Conservation (phyloP, 2,113 vertebrate genomes). For the Brevimyrus niger region DNA sequence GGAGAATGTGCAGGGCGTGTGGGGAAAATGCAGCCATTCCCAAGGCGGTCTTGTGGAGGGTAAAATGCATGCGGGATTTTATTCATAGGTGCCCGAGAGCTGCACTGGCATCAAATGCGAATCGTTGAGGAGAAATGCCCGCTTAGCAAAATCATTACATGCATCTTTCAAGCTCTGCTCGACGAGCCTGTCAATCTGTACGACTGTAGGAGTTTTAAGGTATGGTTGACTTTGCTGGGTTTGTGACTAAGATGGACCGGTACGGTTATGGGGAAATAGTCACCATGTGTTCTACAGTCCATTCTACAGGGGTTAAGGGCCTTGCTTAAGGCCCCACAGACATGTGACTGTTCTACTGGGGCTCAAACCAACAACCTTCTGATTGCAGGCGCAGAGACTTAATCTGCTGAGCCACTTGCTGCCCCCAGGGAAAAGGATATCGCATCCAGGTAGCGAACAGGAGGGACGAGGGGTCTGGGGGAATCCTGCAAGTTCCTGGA, state of each 20-base stretch:
- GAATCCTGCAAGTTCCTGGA: neutral
- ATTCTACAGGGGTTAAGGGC: no score
- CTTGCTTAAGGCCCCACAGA: no score
- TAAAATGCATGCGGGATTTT: neutral
- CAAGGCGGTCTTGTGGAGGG: neutral
- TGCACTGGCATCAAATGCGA: neutral
- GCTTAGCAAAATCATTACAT: neutral
- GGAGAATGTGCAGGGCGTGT: neutral
- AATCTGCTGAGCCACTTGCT: no score
- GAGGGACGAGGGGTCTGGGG: neutral
- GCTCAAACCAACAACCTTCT: no score
- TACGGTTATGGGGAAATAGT: neutral
- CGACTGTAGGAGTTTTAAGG: neutral
- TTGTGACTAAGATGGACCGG: neutral
- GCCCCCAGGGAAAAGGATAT: neutral
- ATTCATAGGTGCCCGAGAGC: neutral
- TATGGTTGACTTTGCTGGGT: neutral
- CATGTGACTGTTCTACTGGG: no score
- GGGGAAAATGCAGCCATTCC: neutral
- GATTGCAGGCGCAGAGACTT: no score
- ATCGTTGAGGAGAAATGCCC: neutral
- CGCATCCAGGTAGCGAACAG: neutral
- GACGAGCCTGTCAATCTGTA: neutral
- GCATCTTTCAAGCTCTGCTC: neutral
- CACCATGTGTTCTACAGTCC: neutral